Evolutionary conservation across 2,888 invertebrate species (phyloP).

Genomic region (Stenichneumon culpator): DNA sequence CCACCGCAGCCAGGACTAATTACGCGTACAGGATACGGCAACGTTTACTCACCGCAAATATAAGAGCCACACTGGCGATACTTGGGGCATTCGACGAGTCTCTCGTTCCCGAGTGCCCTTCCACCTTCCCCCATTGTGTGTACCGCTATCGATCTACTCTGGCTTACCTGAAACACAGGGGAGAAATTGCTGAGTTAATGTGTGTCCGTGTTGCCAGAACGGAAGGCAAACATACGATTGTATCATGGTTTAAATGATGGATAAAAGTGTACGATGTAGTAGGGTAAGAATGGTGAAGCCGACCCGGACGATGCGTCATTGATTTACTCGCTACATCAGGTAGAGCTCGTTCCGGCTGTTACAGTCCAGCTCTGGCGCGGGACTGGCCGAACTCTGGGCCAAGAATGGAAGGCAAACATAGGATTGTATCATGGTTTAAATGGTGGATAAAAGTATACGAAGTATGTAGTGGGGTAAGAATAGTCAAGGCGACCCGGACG

Average conservation of each 20-base stretch:
- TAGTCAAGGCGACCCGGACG: no score
- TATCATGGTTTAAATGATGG: slow-evolving; percentile 46
- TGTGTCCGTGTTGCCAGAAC: slow-evolving; percentile 56
- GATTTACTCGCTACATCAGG: not conserved
- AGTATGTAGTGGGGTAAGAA: not conserved
- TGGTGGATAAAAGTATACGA: slow-evolving; percentile 28
- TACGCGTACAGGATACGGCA: slow-evolving; percentile 79
- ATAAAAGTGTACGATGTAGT: not conserved
- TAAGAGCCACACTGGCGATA: slow-evolving; percentile 67
- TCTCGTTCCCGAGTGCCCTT: slow-evolving; percentile 14
- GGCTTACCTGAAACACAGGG: slow-evolving; percentile 83
- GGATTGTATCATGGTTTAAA: slow-evolving; percentile 50
- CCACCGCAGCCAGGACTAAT: slow-evolving; percentile 76
- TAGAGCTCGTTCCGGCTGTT: no score
- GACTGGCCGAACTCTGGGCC: no score
- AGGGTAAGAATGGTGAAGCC: not conserved
- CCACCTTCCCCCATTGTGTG: slow-evolving; percentile 25
- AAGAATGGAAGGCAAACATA: slow-evolving; percentile 62
- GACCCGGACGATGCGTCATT: no score
- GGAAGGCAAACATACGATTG: slow-evolving; percentile 64
- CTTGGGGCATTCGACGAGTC: slow-evolving; percentile 55
- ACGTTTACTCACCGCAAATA: slow-evolving; percentile 82
- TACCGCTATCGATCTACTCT: slow-evolving; percentile 62
- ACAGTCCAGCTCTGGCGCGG: no score
- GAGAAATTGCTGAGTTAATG: slow-evolving; percentile 72